phyloP scores from a whole-genome alignment of 2,113 vertebrate species.

The Gymnocephalus cernua region DNA sequence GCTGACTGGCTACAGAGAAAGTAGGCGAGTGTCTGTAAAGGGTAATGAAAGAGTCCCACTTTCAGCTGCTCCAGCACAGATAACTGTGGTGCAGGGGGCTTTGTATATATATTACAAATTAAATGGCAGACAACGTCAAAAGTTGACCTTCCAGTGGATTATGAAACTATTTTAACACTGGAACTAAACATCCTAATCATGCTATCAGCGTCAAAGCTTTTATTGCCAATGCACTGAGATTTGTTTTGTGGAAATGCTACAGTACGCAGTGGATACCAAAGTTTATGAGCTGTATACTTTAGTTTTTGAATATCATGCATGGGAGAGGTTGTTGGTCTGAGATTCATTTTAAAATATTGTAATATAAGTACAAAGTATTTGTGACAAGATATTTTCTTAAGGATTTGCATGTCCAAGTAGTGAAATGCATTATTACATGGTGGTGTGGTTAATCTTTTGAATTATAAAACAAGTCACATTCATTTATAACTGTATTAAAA shows the following conservation, averaged over 20 bases:
- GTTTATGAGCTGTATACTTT: slow-evolving; percentile 13
- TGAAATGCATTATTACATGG: slow-evolving; percentile 11
- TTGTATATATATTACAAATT: slow-evolving; percentile 82
- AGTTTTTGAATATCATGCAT: slow-evolving; percentile 20
- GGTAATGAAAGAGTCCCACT: slow-evolving; percentile 68
- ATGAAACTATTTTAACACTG: slow-evolving; percentile 32
- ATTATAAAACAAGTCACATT: slow-evolving; percentile 27
- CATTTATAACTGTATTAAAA: slow-evolving; percentile 17
- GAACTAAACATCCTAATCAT: slow-evolving; percentile 42
- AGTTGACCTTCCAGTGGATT: slow-evolving; percentile 58
- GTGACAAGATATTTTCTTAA: slow-evolving; percentile 34
- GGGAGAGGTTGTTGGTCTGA: neutral
- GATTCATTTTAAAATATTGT: slow-evolving; percentile 27
- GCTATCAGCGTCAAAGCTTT: slow-evolving; percentile 28
- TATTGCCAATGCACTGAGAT: slow-evolving; percentile 24
- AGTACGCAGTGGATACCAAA: neutral
- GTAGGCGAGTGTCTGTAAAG: slow-evolving; percentile 52
- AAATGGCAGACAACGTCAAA: slow-evolving; percentile 60
- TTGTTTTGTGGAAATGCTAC: slow-evolving; percentile 9
- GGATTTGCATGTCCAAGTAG: slow-evolving; percentile 44
- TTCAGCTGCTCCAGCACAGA: slow-evolving; percentile 64
- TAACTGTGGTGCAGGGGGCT: slow-evolving; percentile 60
- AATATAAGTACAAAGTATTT: slow-evolving; percentile 43
- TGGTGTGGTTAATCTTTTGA: slow-evolving; percentile 43
- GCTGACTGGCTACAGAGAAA: slow-evolving; percentile 70